Conservation (phyloP, 1,140 invertebrate species). For the Sipha flava region DNA sequence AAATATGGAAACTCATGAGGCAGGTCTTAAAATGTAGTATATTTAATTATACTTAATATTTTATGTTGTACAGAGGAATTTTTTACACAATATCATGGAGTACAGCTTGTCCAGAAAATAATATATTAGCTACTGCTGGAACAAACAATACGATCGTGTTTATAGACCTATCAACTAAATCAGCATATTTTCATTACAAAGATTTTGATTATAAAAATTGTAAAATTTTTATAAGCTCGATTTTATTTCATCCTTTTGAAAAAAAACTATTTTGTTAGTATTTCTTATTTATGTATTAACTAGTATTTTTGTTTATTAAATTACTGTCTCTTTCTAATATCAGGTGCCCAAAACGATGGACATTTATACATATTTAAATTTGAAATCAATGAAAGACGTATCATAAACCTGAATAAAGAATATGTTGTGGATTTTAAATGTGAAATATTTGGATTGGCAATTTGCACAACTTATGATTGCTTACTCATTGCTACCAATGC, state of each 20-base stretch:
- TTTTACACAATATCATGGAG: slow-evolving; percentile 48
- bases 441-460: slow-evolving; percentile 38
- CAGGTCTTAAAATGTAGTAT: no score
- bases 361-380: slow-evolving; percentile 41
- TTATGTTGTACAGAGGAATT: slow-evolving; percentile 40
- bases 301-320: neutral
- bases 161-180: slow-evolving; percentile 38
- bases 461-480: slow-evolving; percentile 32
- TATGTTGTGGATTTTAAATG: slow-evolving; percentile 33
- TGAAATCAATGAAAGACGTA: slow-evolving; percentile 16
- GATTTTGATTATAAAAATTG: neutral
- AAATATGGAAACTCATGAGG: no score
- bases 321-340: slow-evolving; percentile 13
- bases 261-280: slow-evolving; percentile 48
- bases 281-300: neutral
- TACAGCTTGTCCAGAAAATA: slow-evolving; percentile 42
- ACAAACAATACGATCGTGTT: slow-evolving; percentile 40
- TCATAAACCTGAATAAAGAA: neutral
- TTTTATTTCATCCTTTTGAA: slow-evolving; percentile 46
- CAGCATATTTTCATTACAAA: neutral
- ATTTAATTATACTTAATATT: slow-evolving; percentile 39
- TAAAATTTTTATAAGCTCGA: slow-evolving; percentile 41
- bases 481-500: slow-evolving; percentile 36
- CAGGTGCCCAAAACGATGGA: slow-evolving; percentile 46
- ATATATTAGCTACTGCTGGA: slow-evolving; percentile 47